Evolutionary conservation across 1,140 invertebrate genomes (phyloP), one percentile per base, ranked within the genome.

Genomic region (Tribolium castaneum): DNA sequence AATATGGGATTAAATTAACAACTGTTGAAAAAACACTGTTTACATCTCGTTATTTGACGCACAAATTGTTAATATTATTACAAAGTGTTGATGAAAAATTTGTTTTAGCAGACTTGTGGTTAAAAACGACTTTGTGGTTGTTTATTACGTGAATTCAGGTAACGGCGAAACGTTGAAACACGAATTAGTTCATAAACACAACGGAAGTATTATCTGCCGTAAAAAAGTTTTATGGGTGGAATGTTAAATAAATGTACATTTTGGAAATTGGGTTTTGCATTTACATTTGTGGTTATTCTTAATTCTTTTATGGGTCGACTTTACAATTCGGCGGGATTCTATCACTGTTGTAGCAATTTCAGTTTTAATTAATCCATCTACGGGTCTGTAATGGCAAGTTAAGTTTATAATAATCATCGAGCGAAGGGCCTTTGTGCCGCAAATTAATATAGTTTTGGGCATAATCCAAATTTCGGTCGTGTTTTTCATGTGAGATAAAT

Each of bases 301-400:
- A 45, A 45, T 45, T 1, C 5, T 45, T 45, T 45, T 45, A 45
- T 30, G 25, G 25, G 6, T 30, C 39, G 39, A 10, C 39, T 19
- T 19, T 19, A 19, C 2, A 35, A 3, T 66, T 14, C n/a, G 34
- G 13, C 30, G 3, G 6, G 14, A 66, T 35, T 66, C 59, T 4
- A 66, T 7, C 7, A 35, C 19, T 66, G 59, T 35, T 66, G 12
- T 34, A 35, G 14, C 22, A 66, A 66, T 66, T 66, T 66, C 59
- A 14, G 59, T 66, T 66, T 66, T 66, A 66, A 66, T 66, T 66
- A 66, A 66, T 66, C 59, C 59, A n/a, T n/a, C 16, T 66, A 39
- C 25, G 10, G 22, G 59, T 13, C 30, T 2, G 59, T 66, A 66
- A 66, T 66, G 12, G 25, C 10, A 66, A n/a, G 59, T 35, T 12